phyloP scores from a whole-genome alignment of 2,113 vertebrate genomes.

The Nothobranchius kuhntae region DNA sequence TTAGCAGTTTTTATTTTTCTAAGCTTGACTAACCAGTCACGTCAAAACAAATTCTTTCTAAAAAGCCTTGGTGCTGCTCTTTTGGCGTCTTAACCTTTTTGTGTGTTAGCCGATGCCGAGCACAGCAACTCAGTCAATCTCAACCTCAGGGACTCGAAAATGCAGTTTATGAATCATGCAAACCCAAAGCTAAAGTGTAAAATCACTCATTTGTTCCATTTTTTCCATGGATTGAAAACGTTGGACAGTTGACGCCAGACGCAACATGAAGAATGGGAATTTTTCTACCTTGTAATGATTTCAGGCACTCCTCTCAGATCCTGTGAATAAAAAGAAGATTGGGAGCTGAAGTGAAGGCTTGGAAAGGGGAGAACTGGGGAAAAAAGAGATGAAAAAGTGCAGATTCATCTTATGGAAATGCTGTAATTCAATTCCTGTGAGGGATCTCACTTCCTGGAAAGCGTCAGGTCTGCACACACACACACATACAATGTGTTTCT shows the following conservation, averaged over 20 bases:
- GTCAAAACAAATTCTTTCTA: conserved; percentile 57
- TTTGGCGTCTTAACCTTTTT: conserved; percentile 37
- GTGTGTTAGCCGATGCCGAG: conserved; percentile 53
- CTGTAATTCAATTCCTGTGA: conserved; percentile 12
- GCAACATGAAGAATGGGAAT: conserved; percentile 25
- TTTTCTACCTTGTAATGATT: conserved; percentile 46
- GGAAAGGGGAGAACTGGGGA: conserved; percentile 7
- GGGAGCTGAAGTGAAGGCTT: not conserved
- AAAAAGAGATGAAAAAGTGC: not conserved
- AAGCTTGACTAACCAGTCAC: conserved; percentile 67
- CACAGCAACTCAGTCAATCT: conserved; percentile 45
- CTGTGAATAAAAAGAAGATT: conserved; percentile 45
- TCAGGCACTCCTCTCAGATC: conserved; percentile 29
- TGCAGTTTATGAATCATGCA: conserved; percentile 59
- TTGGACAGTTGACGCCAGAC: conserved; percentile 50
- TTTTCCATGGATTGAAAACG: conserved; percentile 39
- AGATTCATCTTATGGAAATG: conserved; percentile 13
- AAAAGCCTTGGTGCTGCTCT: conserved; percentile 44
- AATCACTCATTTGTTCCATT: conserved; percentile 58
- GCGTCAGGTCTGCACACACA: not conserved
- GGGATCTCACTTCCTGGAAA: conserved; percentile 54
- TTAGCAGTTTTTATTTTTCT: conserved; percentile 55
- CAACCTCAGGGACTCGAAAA: conserved; percentile 51
- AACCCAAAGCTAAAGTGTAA: conserved; percentile 34
- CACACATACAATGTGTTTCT: not conserved